Conservation (phyloP, 2,113 vertebrate species). For the Crocuta crocuta region DNA sequence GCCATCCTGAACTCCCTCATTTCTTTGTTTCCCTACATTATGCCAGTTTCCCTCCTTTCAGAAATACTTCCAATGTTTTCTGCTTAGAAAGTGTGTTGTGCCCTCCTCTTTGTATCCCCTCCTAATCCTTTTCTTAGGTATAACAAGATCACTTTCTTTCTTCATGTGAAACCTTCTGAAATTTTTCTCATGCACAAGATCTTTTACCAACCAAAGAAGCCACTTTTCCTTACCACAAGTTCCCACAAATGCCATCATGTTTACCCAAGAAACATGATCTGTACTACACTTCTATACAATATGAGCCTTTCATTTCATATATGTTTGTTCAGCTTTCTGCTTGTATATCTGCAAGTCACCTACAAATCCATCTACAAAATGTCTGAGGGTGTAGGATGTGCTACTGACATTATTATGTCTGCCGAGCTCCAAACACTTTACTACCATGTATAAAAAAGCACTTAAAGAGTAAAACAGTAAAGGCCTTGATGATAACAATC, state of each 20-base stretch:
- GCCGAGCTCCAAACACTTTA: background rate
- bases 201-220: background rate
- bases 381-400: background rate
- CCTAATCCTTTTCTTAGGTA: background rate
- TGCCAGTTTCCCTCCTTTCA: background rate
- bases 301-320: background rate
- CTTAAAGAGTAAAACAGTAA: background rate
- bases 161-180: background rate
- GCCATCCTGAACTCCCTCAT: background rate
- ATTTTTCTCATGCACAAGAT: background rate
- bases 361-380: background rate
- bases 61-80: background rate
- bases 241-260: background rate
- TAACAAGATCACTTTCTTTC: background rate
- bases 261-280: background rate
- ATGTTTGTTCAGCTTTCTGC: background rate
- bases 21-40: background rate
- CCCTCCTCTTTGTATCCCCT: background rate
- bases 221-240: background rate
- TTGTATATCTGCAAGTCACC: background rate
- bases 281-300: background rate
- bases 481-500: background rate
- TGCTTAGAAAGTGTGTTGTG: background rate
- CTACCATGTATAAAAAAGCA: background rate
- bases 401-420: background rate